phyloP scores from a whole-genome alignment of 2,888 invertebrate genomes.

The Pristionchus maxplancki region DNA sequence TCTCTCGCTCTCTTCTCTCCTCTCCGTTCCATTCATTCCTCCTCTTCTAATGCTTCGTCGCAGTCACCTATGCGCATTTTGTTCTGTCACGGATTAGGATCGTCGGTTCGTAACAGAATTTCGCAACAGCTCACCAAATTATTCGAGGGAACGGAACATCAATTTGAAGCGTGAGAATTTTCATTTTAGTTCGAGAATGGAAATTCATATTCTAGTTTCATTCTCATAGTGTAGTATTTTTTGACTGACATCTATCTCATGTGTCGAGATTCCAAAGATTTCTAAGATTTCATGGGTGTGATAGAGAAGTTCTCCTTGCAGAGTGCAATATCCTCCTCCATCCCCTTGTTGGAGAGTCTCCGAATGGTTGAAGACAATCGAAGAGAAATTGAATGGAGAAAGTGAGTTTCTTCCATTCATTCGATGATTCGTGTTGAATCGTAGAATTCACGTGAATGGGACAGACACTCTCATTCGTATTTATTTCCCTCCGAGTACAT shows the following conservation, averaged over 20 bases:
- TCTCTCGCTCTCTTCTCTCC: no score
- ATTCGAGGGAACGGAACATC: constrained; percentile 35
- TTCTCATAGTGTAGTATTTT: background rate
- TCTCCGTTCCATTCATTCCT: background rate
- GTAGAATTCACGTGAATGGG: background rate
- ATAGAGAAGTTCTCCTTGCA: background rate
- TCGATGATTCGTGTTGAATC: background rate
- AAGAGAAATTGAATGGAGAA: constrained; percentile 10
- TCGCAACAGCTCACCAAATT: constrained; percentile 44
- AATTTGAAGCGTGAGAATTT: constrained; percentile 45
- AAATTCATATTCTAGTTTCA: background rate
- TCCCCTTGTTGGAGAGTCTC: constrained; percentile 42
- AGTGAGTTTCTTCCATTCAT: background rate
- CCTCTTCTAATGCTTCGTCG: background rate
- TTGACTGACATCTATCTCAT: background rate
- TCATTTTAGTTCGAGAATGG: background rate
- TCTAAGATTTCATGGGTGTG: background rate
- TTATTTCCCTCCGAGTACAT: background rate
- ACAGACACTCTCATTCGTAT: background rate
- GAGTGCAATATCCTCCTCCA: constrained; percentile 6
- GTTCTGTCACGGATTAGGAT: constrained; percentile 52
- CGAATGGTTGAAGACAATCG: constrained; percentile 43
- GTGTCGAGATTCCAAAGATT: background rate
- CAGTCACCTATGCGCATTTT: constrained; percentile 46
- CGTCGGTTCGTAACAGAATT: constrained; percentile 44